Percentiles rank a stretch among this genome's conserved stretches.
Conservation (phyloP, 1,140 invertebrate genomes). For the Ridgeia piscesae region DNA sequence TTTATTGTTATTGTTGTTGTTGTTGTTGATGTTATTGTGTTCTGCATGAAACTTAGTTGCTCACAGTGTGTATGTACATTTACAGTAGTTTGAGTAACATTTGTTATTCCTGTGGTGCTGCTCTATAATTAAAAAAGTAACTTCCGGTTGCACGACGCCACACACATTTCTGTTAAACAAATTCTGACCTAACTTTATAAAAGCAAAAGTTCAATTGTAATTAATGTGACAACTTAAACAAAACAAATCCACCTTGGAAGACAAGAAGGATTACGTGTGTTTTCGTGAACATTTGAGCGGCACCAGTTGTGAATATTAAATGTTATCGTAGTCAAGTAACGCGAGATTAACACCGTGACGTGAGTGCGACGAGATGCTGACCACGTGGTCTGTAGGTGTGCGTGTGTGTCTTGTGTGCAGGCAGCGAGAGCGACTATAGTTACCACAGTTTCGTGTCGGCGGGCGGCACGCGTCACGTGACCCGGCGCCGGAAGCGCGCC, state of each 20-base stretch:
- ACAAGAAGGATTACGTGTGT: background rate
- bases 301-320: background rate
- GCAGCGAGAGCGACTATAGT: conserved; percentile 20
- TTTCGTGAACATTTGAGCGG: background rate
- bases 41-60: background rate
- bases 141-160: background rate
- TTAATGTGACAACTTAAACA: background rate
- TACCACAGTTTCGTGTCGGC: conserved; percentile 45
- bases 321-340: background rate
- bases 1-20: background rate
- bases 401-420: background rate
- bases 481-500: conserved; percentile 38
- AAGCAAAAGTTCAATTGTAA: background rate
- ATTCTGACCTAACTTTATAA: background rate
- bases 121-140: background rate
- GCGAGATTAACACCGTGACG: background rate
- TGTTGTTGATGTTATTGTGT: background rate
- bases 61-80: background rate
- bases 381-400: background rate
- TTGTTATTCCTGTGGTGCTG: background rate
- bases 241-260: background rate
- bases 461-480: conserved; percentile 53
- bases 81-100: too few species aligned
- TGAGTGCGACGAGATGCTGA: background rate
- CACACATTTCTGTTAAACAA: background rate